A percentile compares a stretch with the other conserved stretches of the same genome.
Conservation (phyloP, 35 echinoderm and acorn worm genomes). For the Hemicentrotus pulcherrimus region DNA sequence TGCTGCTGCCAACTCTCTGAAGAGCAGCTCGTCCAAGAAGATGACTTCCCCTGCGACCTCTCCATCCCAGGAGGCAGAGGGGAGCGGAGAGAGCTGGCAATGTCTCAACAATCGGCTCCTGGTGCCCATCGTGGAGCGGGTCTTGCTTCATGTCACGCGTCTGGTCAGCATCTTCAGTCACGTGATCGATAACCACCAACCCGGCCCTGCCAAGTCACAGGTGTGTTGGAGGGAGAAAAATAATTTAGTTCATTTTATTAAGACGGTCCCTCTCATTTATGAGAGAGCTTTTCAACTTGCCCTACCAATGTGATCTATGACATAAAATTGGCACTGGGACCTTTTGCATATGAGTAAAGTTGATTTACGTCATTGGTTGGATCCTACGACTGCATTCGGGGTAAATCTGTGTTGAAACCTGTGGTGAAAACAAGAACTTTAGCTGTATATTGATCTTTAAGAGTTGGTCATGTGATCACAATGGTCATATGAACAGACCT, state of each 20-base stretch:
- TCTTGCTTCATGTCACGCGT: slow-evolving; percentile 78
- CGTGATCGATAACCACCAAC: slow-evolving; percentile 88
- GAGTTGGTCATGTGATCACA: no score
- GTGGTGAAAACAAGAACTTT: no score
- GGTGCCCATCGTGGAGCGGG: slow-evolving; percentile 83
- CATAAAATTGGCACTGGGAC: no score
- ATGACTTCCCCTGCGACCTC: background rate
- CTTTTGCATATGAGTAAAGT: background rate
- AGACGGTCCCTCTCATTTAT: no score
- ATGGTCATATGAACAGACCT: no score
- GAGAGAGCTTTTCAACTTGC: background rate
- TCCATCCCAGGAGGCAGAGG: slow-evolving; percentile 52
- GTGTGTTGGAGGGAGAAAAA: background rate
- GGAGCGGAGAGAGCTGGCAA: slow-evolving; percentile 68
- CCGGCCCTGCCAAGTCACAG: slow-evolving; percentile 83
- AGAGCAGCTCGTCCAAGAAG: slow-evolving; percentile 57
- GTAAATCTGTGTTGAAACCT: no score
- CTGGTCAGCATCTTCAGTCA: slow-evolving; percentile 80
- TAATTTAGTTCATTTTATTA: background rate
- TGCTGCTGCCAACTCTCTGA: slow-evolving; percentile 88
- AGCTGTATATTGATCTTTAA: no score
- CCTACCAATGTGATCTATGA: background rate
- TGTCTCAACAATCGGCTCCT: slow-evolving; percentile 83
- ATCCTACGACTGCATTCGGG: no score
- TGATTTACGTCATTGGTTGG: no score